Conservation (phyloP, 2,113 vertebrate genomes). For the Murina feae region DNA sequence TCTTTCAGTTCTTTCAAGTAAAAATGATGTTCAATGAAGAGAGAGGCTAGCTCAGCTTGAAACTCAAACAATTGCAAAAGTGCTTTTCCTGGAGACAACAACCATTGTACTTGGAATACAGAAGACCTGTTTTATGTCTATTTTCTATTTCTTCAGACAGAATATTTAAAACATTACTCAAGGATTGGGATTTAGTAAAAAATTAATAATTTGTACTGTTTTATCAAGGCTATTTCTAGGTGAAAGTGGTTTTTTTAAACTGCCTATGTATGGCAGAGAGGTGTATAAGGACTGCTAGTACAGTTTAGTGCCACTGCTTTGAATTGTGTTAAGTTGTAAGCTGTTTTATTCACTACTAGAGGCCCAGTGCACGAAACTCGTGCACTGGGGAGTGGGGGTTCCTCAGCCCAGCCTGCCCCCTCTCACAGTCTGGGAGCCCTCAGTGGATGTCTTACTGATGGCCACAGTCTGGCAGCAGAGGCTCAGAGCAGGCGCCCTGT, state of each 20-base stretch:
- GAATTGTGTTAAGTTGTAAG: not conserved
- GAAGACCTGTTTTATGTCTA: not conserved
- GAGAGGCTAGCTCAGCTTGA: conserved; percentile 41
- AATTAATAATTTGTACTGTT: not conserved
- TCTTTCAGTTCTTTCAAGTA: conserved; percentile 56
- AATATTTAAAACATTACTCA: not conserved
- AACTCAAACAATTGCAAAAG: not conserved
- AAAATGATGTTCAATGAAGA: conserved; percentile 39
- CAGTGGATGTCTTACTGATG: no score
- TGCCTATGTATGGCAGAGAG: not conserved
- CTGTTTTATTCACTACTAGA: not conserved
- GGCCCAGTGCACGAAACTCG: no score
- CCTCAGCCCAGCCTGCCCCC: no score
- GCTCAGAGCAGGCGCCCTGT: no score
- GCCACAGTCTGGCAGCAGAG: no score
- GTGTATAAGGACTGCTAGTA: not conserved
- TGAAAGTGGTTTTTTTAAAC: not conserved
- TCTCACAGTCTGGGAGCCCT: no score
- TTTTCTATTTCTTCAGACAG: not conserved
- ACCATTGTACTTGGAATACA: not conserved
- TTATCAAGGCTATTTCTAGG: conserved; percentile 13
- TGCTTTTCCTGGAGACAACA: not conserved
- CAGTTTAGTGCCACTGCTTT: not conserved
- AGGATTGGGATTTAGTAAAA: conserved; percentile 28
- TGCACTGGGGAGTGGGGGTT: no score